Evolutionary conservation across 2,888 invertebrate genomes (phyloP).

Genomic region (Xanthorhoe designata): DNA sequence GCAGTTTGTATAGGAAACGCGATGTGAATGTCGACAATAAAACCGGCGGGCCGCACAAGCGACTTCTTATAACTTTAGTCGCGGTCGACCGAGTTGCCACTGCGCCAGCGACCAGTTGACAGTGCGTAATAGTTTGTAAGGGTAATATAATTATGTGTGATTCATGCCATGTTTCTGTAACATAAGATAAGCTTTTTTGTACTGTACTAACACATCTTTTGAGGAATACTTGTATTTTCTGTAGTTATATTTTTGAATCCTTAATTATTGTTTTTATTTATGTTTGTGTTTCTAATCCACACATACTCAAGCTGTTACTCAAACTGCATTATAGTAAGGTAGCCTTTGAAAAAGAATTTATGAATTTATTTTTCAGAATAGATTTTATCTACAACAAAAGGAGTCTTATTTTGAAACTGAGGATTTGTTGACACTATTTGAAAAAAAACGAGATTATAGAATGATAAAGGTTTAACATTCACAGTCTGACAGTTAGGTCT

Average conservation of each 20-base stretch:
- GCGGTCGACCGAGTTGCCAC: no score
- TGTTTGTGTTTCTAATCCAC: neutral
- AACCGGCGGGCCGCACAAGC: no score
- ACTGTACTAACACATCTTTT: neutral
- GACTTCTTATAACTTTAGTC: no score
- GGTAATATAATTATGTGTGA: neutral
- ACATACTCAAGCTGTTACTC: neutral
- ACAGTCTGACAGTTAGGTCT: neutral
- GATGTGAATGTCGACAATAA: no score
- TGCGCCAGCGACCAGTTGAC: no score
- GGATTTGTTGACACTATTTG: neutral
- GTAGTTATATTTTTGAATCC: neutral
- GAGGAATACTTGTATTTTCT: neutral
- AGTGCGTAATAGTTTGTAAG: no score
- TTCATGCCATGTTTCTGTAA: neutral
- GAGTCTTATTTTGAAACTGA: constrained; percentile 7
- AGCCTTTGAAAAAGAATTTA: neutral
- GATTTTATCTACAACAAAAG: constrained; percentile 12
- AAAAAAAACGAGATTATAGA: neutral
- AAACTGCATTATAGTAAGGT: neutral
- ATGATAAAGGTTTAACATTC: neutral
- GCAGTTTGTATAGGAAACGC: no score
- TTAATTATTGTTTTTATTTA: neutral
- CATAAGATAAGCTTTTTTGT: neutral
- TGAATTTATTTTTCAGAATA: constrained; percentile 39